Percentiles rank a stretch among this genome's conserved stretches.
Conservation (phyloP, 2,797 vertebrate species). For the Xenentodon cancila region DNA sequence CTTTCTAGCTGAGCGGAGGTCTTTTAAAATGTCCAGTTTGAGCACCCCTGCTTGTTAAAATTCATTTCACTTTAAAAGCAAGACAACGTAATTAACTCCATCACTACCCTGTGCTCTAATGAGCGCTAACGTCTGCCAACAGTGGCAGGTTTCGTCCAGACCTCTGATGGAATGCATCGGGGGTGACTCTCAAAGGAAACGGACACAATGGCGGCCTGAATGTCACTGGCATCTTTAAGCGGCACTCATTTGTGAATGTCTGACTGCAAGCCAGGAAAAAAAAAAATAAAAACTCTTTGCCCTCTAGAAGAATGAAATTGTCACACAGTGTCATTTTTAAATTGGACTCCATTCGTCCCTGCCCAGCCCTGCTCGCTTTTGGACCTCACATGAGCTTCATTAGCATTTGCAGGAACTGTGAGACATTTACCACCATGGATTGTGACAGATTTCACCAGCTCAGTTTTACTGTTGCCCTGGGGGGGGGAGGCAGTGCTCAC, state of each 20-base stretch:
- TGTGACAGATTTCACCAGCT: conserved; percentile 83
- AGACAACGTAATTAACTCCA: conserved; percentile 59
- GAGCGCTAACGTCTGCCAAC: conserved; percentile 56
- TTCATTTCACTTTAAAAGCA: conserved; percentile 48
- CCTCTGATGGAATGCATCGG: conserved; percentile 69
- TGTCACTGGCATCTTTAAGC: conserved; percentile 76
- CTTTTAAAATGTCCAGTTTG: conserved; percentile 39
- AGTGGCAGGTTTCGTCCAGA: conserved; percentile 52
- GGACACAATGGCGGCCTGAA: conserved; percentile 67
- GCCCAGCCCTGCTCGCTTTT: conserved; percentile 53
- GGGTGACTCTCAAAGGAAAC: conserved; percentile 63
- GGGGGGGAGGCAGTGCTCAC: conserved; percentile 54
- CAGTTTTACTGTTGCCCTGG: conserved; percentile 75
- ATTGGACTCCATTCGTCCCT: conserved; percentile 71
- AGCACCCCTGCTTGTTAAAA: conserved; percentile 50
- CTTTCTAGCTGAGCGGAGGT: conserved; percentile 38
- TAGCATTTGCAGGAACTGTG: conserved; percentile 79
- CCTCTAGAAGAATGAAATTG: conserved; percentile 74
- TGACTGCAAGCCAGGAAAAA: conserved; percentile 64
- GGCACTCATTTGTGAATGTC: conserved; percentile 67
- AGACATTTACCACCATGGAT: conserved; percentile 80
- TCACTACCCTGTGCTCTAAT: conserved; percentile 56
- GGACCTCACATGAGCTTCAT: conserved; percentile 77
- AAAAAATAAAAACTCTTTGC: conserved; percentile 64
- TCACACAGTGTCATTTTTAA: conserved; percentile 78